These are phyloP conservation scores for Hiodon tergisus DNA, from an alignment of 2,113 vertebrate genomes.

Conservation along the genomic window DNA sequence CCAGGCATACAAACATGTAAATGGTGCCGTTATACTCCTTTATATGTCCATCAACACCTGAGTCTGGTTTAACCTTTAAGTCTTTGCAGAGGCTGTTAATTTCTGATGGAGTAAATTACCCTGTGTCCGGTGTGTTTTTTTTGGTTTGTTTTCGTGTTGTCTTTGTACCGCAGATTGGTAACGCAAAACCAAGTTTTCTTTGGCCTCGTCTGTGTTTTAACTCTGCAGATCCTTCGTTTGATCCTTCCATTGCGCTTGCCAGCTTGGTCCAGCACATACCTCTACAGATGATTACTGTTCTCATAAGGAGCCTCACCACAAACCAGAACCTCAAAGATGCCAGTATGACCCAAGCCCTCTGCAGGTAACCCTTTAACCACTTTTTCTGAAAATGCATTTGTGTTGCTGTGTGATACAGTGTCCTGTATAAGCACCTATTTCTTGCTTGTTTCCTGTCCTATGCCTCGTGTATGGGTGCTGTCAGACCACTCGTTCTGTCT, in stretches of 20 bases:
- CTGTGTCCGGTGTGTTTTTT: too few species aligned
- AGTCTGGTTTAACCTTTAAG: too few species aligned
- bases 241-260: conserved; percentile 91
- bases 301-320: conserved; percentile 95
- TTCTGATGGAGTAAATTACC: too few species aligned
- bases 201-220: neutral
- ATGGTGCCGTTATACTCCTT: too few species aligned
- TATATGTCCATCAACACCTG: too few species aligned
- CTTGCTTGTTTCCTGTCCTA: neutral
- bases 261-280: conserved; percentile 97
- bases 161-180: too few species aligned
- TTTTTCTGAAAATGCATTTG: neutral
- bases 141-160: too few species aligned
- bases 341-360: conserved; percentile 92
- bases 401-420: too few species aligned
- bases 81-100: too few species aligned
- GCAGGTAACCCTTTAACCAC: conserved; percentile 70
- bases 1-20: too few species aligned
- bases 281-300: conserved; percentile 93
- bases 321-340: conserved; percentile 95
- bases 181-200: too few species aligned
- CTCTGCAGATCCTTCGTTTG: conserved; percentile 76
- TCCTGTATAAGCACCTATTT: neutral
- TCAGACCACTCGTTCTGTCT: conserved; percentile 14
- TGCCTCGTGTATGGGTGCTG: neutral